Evolutionary conservation across 2,797 vertebrate species (phyloP), one percentile per base, ranked within the genome.

Genomic region (Danio albolineatus): DNA sequence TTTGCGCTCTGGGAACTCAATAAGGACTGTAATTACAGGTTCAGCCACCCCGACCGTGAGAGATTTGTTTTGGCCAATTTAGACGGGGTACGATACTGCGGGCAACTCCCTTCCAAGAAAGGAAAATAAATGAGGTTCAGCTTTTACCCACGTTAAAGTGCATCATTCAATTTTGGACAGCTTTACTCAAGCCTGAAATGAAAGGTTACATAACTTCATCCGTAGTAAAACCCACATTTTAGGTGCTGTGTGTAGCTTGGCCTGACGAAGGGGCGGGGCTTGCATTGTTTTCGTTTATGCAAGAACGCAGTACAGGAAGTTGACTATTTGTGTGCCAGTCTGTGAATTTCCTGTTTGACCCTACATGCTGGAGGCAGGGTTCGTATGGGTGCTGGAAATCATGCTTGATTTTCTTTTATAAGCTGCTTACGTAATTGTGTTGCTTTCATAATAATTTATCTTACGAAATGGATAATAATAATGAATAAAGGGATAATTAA

Each of bases 21-120:
- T 76, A 76, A 82, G 56, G 43, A 48, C 60, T 46, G 48, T 80
- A 82, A 85, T 80, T 73, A 82, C 19, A 19, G 41, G 38, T 75
- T 78, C 75, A 59, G 36, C 67, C 17, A 13, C 54, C 19, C 54
- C 28, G 51, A 12, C 41, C 5, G 36, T 60, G 21, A 75, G 79
- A 83, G 57, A 65, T 73, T 79, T 75, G 59, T 59, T 80, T 80
- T 79, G 59, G 21, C 78, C 16, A 17, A 16, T 73, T 54, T 48
- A 77, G 62, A 71, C 74, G 13, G 7, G 9, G 16, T 69, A n/a
- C 17, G 13, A 53, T 69, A 59, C 53, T 70, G 19, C n/a, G 2
- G 41, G 56, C 59, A 59, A 44, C 67, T 79, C n/a, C 60, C 17
- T 59, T 74, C n/a, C 59, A 66, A 60, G 54, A 44, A 73, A 14